Conservation (phyloP, 2,888 invertebrate genomes). For the Teinopalpus imperialis region DNA sequence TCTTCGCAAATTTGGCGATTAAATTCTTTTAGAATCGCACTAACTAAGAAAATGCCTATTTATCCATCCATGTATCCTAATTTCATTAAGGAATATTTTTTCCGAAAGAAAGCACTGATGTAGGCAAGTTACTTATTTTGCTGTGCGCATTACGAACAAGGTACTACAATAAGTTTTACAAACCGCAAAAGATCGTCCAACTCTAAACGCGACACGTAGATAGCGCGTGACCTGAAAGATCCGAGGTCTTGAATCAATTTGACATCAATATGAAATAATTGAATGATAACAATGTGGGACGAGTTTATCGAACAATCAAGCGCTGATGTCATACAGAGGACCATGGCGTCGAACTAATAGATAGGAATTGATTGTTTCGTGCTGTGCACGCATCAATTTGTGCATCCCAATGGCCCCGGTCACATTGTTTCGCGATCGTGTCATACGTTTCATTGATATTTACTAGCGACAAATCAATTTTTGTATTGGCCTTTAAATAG, state of each 20-base stretch:
- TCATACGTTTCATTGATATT: slow-evolving; percentile 40
- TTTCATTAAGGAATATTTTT: too few relatives aligned
- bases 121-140: too few relatives aligned
- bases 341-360: slow-evolving; percentile 36
- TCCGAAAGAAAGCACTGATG: too few relatives aligned
- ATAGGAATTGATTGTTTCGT: slow-evolving; percentile 45
- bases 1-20: too few relatives aligned
- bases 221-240: slow-evolving; percentile 30
- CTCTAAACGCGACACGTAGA: slow-evolving; percentile 20
- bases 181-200: too few relatives aligned
- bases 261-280: slow-evolving; percentile 68
- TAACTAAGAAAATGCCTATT: too few relatives aligned
- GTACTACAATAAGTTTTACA: too few relatives aligned
- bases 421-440: slow-evolving; percentile 41
- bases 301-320: slow-evolving; percentile 51
- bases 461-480: slow-evolving; percentile 33
- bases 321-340: slow-evolving; percentile 55
- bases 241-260: slow-evolving; percentile 49
- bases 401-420: slow-evolving; percentile 36
- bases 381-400: slow-evolving; percentile 42
- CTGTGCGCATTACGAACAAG: too few relatives aligned
- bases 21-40: too few relatives aligned
- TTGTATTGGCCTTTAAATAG: slow-evolving; percentile 27
- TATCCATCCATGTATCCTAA: too few relatives aligned
- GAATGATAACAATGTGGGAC: slow-evolving; percentile 63